Base-by-base conservation (phyloP, 2,888 invertebrate species). In the Muschampia plurimacula region DNA sequence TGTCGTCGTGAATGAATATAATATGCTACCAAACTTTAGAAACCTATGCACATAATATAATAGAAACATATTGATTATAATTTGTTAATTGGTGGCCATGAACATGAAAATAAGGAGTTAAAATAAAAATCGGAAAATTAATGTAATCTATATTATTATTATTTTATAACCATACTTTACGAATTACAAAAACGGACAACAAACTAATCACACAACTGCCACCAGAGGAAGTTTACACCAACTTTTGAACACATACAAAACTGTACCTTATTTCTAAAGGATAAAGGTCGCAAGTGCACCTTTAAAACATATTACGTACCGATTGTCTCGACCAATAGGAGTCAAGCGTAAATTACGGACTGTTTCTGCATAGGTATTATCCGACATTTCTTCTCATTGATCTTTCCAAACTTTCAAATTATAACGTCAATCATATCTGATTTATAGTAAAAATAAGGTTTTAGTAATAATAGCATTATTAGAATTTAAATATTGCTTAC, bases 151-250 rank as follows among this genome's bases (percentile, higher is more conserved):
- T 88, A 84, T 84, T 60, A 85, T 80, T 82, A 84, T 80, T 82
- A 67, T 41, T 72, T 63, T 67, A 55, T 67, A 72, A 72, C 67
- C 60, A 67, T 72, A 67, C 83, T 82, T 85, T 83, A 84, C 78
- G 82, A 86, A 84, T 84, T 88, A 87, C 84, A 88, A 86, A 87
- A 88, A 84, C 83, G 75, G 82, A 86, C 85, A 86, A 87, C 83
- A 85, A 85, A 86, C 84, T 83, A 84, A 83, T 78, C 87, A 88
- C 84, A 85, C 83, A 83, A 83, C 79, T 84, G 72, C 72, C 71
- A 79, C 78, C 80, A 82, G 78, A 79, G 78, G 81, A 83, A 76
- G 78, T 84, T 36, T 36, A 85, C 80, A 78, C 78, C 82, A 83
- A 76, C 68, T 80, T 81, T 62, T 87, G 87, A 88, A 89, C 89